Percentiles rank a stretch among this genome's conserved stretches.
phyloP scores from a whole-genome alignment of 2,797 vertebrate genomes.

The Pempheris klunzingeri region DNA sequence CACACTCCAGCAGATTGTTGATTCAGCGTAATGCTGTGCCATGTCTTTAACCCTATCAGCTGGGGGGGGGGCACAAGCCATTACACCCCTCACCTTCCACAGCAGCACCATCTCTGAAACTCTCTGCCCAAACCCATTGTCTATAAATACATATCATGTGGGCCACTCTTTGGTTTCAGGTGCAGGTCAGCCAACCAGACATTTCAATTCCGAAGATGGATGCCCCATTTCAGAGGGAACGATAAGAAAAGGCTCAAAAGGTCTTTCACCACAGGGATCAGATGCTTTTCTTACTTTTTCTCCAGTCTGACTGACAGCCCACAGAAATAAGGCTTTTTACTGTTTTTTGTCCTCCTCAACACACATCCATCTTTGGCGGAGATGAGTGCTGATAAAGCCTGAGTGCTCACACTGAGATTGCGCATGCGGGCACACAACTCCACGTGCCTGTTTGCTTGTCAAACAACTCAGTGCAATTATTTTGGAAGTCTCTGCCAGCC shows the following conservation, averaged over 20 bases:
- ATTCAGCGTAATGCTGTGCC: not conserved
- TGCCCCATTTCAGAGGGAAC: conserved; percentile 79
- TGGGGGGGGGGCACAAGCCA: conserved; percentile 27
- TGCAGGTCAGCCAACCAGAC: conserved; percentile 84
- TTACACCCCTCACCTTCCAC: conserved; percentile 33
- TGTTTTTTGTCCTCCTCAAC: conserved; percentile 40
- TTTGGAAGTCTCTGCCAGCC: conserved; percentile 12
- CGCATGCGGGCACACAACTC: not conserved
- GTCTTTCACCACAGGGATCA: conserved; percentile 68
- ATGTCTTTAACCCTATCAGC: conserved; percentile 42
- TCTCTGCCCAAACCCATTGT: conserved; percentile 50
- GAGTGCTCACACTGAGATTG: conserved; percentile 23
- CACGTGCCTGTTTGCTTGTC: conserved; percentile 25
- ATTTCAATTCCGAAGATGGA: conserved; percentile 90
- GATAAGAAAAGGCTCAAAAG: conserved; percentile 80
- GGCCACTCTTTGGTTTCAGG: conserved; percentile 77
- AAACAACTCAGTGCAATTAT: conserved; percentile 34
- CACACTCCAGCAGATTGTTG: not conserved
- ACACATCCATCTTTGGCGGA: conserved; percentile 71
- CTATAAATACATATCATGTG: conserved; percentile 80
- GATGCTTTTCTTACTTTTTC: conserved; percentile 70
- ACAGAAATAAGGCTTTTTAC: conserved; percentile 62
- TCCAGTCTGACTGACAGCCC: conserved; percentile 71
- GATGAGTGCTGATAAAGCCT: conserved; percentile 61
- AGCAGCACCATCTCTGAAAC: not conserved